Evolutionary conservation across 2,888 invertebrate genomes (phyloP).

Genomic region (Meghimatium bilineatum): DNA sequence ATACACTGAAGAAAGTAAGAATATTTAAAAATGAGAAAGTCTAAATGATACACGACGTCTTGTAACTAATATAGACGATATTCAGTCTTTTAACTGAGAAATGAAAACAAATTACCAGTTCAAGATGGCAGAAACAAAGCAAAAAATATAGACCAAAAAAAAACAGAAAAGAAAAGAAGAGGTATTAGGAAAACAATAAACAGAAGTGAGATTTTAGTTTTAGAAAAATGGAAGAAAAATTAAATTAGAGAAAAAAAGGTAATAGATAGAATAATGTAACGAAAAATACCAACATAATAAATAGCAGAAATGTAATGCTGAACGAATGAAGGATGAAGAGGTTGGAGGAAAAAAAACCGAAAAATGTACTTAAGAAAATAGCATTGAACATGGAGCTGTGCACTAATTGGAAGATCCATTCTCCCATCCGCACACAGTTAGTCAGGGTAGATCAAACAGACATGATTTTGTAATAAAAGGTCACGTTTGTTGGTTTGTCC

Average conservation of each 20-base stretch:
- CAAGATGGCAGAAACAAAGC: not conserved
- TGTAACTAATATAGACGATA: too few species aligned
- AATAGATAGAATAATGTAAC: not conserved
- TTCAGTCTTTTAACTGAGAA: too few species aligned
- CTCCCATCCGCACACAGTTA: not conserved
- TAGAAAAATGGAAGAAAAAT: not conserved
- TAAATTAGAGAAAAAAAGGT: not conserved
- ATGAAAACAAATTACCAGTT: too few species aligned
- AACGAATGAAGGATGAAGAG: not conserved
- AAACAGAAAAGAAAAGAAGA: not conserved
- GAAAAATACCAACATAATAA: not conserved
- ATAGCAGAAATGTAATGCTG: not conserved
- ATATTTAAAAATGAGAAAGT: too few species aligned
- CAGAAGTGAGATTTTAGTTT: not conserved
- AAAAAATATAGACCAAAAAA: not conserved
- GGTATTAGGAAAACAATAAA: not conserved
- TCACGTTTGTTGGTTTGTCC: not conserved
- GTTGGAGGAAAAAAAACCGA: not conserved
- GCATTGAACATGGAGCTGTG: not conserved
- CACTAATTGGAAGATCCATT: not conserved
- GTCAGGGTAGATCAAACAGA: not conserved
- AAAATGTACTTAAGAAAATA: not conserved
- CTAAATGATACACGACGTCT: too few species aligned
- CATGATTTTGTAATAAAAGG: not conserved
- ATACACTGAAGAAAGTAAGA: too few species aligned